These are phyloP conservation scores for Caranx ignobilis DNA, from an alignment of 2,113 vertebrate species.

Conservation along the genomic window DNA sequence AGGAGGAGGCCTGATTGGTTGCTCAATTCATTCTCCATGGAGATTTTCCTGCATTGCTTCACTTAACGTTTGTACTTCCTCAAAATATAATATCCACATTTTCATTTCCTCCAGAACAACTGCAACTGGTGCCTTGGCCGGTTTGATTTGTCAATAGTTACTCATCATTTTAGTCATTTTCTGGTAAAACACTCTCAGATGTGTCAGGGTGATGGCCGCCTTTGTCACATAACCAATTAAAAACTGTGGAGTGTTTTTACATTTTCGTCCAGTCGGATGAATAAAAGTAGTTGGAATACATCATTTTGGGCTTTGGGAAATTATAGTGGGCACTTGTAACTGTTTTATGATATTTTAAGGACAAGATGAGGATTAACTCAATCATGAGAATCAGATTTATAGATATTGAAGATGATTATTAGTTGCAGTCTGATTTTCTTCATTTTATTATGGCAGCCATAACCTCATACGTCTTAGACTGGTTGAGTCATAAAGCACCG, in stretches of 20 bases:
- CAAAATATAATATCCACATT: neutral
- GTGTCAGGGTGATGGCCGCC: no score
- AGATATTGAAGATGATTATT: neutral
- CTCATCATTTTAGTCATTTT: neutral
- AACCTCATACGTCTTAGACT: neutral
- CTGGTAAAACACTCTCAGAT: neutral
- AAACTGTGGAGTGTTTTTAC: no score
- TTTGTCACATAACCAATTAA: neutral
- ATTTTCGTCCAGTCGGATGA: no score
- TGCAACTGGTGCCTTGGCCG: neutral
- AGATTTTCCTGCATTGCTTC: constrained; percentile 1
- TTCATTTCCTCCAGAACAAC: neutral
- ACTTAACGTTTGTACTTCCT: neutral
- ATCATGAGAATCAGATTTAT: neutral
- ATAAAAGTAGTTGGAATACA: neutral
- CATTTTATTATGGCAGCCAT: neutral
- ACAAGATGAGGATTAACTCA: neutral
- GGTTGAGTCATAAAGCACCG: neutral
- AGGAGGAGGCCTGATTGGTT: no score
- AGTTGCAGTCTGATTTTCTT: neutral
- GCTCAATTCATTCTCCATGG: constrained; percentile 3
- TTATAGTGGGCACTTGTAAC: neutral
- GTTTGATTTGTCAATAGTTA: neutral
- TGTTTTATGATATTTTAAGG: neutral
- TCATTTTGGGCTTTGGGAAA: neutral